Conservation (phyloP, 1,140 invertebrate genomes). For the Anoplophora glabripennis region DNA sequence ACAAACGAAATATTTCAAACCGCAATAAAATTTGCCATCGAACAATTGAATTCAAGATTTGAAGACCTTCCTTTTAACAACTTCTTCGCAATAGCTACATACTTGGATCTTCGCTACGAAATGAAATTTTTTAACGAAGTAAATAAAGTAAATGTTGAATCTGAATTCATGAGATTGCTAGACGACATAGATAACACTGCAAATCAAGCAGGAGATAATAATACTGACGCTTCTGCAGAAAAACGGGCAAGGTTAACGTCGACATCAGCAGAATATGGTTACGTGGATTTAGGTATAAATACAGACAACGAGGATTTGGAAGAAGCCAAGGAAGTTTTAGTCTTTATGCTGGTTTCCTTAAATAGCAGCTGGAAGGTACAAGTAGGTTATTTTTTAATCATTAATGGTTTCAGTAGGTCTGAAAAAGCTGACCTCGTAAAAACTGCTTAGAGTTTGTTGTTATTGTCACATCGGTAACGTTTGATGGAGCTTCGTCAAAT, state of each 20-base stretch:
- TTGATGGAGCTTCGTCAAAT: conserved; percentile 24
- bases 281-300: conserved; percentile 38
- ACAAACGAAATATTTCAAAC: conserved; percentile 26
- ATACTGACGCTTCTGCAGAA: conserved; percentile 3
- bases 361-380: conserved; percentile 41
- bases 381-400: conserved; percentile 23
- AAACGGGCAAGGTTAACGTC: too few relatives aligned
- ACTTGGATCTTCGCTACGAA: conserved; percentile 9
- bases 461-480: conserved; percentile 22
- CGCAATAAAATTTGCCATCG: conserved; percentile 28
- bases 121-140: conserved; percentile 9
- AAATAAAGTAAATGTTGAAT: conserved; percentile 4
- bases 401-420: conserved; percentile 8
- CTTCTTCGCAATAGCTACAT: conserved; percentile 29
- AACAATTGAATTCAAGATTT: conserved; percentile 28
- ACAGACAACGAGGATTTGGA: conserved; percentile 22
- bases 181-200: too few relatives aligned
- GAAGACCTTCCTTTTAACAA: conserved; percentile 22
- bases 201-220: conserved; percentile 4
- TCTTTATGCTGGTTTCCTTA: conserved; percentile 40
- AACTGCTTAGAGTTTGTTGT: conserved; percentile 18
- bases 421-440: conserved; percentile 21
- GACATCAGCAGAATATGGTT: too few relatives aligned
- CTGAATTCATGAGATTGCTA: background rate
- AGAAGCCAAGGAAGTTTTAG: conserved; percentile 38